Evolutionary conservation across 37 sponge, comb jelly and placozoan genomes (phyloP), one percentile per base, ranked within the genome.

Genomic region (Agelas oroides): DNA sequence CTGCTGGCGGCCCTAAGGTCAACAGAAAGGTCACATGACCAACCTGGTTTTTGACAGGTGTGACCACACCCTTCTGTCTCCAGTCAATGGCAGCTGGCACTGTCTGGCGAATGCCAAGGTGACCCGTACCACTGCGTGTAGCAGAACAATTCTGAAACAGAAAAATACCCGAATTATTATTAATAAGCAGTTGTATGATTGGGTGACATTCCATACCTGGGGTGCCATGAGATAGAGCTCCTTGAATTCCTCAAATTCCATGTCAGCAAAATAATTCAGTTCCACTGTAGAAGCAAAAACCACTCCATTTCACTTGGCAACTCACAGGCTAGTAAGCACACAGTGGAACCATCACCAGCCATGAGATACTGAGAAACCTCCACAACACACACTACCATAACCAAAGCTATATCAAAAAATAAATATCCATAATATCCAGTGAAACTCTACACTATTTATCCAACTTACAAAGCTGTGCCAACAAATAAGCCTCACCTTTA

Each of bases 41-140:
- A n/a, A 88, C 93, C 93, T 92, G 93, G 56, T 92, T 88, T 74
- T 92, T 92, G 57, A 92, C 93, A 28, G 88, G 85, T 28, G 93
- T 92, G 14, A 92, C 53, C 6, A 84, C 89, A 0, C 81, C 81
- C 55, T 80, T 84, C 18, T 73, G 30, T 27, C 93, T 36, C 93
- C 93, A 92, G 68, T 92, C 93, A 65, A 92, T 63, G 17, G 93
- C 39, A n/a, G 8, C 39, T 18, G 93, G 86, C 27, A 27, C 27
- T 5, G 2, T 3, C 46, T 46, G 3, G 8, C 46, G 46, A 8
- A 2, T 62, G 63, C 5, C 5, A 28, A 12, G 5, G 13, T 11
- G 63, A 8, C 46, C 46, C 46, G 8, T 46, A 46, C 46, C 46
- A 46, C 39, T n/a, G 40, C 41, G 55, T 17, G 88, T 88, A 35